phyloP scores from a whole-genome alignment of 2,888 invertebrate species.

The Caenorhabditis sinica region DNA sequence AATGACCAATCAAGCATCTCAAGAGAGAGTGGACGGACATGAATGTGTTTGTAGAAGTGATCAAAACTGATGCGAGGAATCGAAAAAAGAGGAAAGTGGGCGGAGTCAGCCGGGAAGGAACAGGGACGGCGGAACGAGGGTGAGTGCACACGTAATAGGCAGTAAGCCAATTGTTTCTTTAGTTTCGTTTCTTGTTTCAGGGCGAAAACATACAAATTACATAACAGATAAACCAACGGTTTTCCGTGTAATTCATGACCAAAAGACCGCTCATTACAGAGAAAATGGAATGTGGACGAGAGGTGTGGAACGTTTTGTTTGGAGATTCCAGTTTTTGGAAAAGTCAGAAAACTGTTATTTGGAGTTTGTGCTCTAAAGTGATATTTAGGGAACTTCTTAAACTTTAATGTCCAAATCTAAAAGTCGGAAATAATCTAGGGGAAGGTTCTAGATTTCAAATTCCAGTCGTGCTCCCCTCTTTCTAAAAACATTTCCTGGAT shows the following conservation, averaged over 20 bases:
- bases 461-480: no score
- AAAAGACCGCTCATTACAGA: slow-evolving; percentile 56
- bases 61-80: slow-evolving; percentile 42
- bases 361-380: neutral
- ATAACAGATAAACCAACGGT: slow-evolving; percentile 39
- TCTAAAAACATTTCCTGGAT: neutral
- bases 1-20: slow-evolving; percentile 62
- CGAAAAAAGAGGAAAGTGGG: slow-evolving; percentile 32
- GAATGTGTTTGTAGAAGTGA: slow-evolving; percentile 58
- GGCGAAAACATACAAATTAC: slow-evolving; percentile 50
- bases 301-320: slow-evolving; percentile 3
- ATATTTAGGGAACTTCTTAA: no score
- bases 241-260: slow-evolving; percentile 57
- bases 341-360: neutral
- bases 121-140: slow-evolving; percentile 47
- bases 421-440: no score
- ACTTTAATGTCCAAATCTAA: no score
- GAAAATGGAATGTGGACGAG: slow-evolving; percentile 10
- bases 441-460: no score
- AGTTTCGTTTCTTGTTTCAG: slow-evolving; percentile 51
- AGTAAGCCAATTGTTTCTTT: slow-evolving; percentile 62
- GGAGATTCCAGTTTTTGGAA: slow-evolving; percentile 19
- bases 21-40: slow-evolving; percentile 50
- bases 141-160: slow-evolving; percentile 16
- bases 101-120: slow-evolving; percentile 42